Evolutionary conservation across 2,113 vertebrate genomes (phyloP).

Genomic region (Coracopsis vasa): DNA sequence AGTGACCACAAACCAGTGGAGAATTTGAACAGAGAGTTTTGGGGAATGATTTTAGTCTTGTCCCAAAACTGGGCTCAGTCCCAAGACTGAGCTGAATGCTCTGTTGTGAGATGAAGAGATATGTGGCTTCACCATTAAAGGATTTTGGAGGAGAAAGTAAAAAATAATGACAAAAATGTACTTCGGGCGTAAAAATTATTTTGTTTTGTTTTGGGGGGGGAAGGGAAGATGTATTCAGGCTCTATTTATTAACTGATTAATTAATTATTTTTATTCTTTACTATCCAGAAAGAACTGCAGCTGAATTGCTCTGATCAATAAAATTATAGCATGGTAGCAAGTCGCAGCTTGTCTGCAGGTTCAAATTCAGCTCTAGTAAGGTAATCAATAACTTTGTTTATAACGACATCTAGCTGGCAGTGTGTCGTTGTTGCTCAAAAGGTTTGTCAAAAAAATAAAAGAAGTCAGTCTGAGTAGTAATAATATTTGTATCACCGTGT

Average conservation of each 20-base stretch:
- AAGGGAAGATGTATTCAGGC: background rate
- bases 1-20: background rate
- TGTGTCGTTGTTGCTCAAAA: background rate
- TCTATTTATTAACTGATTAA: background rate
- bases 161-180: background rate
- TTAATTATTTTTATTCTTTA: background rate
- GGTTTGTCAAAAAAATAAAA: background rate
- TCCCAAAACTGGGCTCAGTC: background rate
- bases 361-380: background rate
- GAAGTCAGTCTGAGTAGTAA: background rate
- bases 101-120: background rate
- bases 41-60: background rate
- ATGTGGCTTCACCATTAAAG: background rate
- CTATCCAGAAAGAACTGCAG: slow-evolving; percentile 7
- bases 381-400: slow-evolving; percentile 62
- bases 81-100: background rate
- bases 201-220: background rate
- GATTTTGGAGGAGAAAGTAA: background rate
- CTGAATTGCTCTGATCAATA: slow-evolving; percentile 45
- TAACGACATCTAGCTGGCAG: slow-evolving; percentile 60
- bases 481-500: fast-evolving
- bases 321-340: background rate
- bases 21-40: background rate
- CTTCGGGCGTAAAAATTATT: background rate
- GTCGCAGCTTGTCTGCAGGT: slow-evolving; percentile 18